Conservation (phyloP, 2,797 vertebrate genomes). For the Emydoidea blandingii region DNA sequence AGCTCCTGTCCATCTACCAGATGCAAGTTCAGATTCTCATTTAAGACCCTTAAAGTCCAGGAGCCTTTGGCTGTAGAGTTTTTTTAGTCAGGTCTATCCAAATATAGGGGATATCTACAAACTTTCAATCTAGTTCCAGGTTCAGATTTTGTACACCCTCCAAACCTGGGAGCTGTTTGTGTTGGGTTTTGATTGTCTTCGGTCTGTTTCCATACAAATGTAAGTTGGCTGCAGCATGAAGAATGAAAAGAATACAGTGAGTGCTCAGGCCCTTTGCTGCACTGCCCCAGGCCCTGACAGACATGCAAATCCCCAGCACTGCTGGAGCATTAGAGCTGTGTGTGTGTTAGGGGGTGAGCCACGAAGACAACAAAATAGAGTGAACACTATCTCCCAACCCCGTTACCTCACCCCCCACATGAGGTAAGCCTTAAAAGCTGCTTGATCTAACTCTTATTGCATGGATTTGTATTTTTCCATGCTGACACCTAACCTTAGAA, state of each 20-base stretch:
- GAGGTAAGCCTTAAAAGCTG: neutral
- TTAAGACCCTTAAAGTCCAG: neutral
- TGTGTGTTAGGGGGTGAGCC: rapidly evolving
- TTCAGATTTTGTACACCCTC: neutral
- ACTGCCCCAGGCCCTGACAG: rapidly evolving
- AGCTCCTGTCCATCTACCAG: rapidly evolving
- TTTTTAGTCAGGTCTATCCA: neutral
- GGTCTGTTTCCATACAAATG: neutral
- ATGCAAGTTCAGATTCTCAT: neutral
- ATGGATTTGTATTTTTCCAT: neutral
- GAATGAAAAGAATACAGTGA: neutral
- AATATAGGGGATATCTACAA: neutral
- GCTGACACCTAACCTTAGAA: neutral
- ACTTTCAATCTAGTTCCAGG: neutral
- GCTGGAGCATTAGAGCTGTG: neutral
- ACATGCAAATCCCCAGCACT: neutral
- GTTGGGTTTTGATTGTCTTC: neutral
- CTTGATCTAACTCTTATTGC: neutral
- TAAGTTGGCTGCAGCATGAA: neutral
- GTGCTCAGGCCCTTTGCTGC: neutral
- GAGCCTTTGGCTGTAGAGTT: neutral
- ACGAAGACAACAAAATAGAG: neutral
- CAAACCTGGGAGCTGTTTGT: neutral
- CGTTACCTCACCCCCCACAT: neutral
- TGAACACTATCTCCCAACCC: neutral